These are phyloP conservation scores for Leptoteleia sp. DNA, from an alignment of 1,140 invertebrate genomes.

Conservation along the genomic window DNA sequence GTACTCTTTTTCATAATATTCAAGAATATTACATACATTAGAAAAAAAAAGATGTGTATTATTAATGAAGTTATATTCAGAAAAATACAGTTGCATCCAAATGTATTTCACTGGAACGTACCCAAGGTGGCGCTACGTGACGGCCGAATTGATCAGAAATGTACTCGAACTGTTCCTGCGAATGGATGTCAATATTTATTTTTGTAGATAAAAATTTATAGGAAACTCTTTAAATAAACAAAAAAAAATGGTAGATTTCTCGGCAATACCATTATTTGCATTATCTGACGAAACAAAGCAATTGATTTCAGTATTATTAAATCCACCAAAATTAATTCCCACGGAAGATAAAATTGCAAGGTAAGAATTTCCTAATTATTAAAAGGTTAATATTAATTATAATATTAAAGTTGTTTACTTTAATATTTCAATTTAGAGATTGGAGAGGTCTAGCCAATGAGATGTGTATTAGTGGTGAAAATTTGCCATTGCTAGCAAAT, in stretches of 20 bases:
- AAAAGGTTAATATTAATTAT: background rate
- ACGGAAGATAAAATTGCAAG: slow-evolving; percentile 82
- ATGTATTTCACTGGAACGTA: too few species aligned
- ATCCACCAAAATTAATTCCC: slow-evolving; percentile 83
- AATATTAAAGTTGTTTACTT: background rate
- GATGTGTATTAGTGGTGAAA: slow-evolving; percentile 79
- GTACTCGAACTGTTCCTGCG: too few species aligned
- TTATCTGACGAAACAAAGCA: slow-evolving; percentile 78
- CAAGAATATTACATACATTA: too few species aligned
- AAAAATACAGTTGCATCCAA: too few species aligned
- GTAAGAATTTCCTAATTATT: slow-evolving; percentile 69
- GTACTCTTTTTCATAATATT: too few species aligned
- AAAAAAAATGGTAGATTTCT: slow-evolving; percentile 85
- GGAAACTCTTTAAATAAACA: background rate
- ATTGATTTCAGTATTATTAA: slow-evolving; percentile 82
- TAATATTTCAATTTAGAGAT: slow-evolving; percentile 77
- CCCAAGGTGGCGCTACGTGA: too few species aligned
- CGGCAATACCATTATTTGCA: slow-evolving; percentile 84
- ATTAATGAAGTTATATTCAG: too few species aligned
- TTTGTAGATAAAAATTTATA: slow-evolving; percentile 20
- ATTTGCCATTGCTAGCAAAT: slow-evolving; percentile 78
- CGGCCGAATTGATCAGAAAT: too few species aligned
- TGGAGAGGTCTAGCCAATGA: slow-evolving; percentile 86
- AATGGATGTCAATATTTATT: background rate
- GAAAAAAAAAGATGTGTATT: too few species aligned